A percentile compares a stretch with the other conserved stretches of the same genome.
phyloP scores from a whole-genome alignment of 2,888 invertebrate genomes.

The Auanema sp. region DNA sequence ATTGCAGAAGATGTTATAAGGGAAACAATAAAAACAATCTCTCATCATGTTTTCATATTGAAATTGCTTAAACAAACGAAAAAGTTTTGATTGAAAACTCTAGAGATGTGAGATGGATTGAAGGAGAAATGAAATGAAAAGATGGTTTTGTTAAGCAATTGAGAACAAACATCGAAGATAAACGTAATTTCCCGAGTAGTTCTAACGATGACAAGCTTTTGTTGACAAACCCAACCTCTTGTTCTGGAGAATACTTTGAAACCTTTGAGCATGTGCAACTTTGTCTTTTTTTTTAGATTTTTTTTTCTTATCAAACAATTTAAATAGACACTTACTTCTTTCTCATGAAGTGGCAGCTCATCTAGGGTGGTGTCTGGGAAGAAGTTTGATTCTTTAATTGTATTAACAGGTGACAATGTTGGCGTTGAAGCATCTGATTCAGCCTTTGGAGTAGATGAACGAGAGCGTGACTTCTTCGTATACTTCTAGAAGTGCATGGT shows the following conservation, averaged over 20 bases:
- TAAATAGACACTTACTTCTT: constrained; percentile 13
- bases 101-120: too few relatives aligned
- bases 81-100: too few relatives aligned
- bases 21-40: constrained; percentile 1
- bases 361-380: constrained; percentile 20
- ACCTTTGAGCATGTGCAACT: too few relatives aligned
- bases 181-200: too few relatives aligned
- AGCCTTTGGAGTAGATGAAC: constrained; percentile 27
- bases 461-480: constrained; percentile 10
- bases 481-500: constrained; percentile 7
- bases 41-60: background rate
- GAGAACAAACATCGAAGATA: too few relatives aligned
- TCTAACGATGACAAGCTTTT: too few relatives aligned
- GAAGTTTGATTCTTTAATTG: constrained; percentile 30
- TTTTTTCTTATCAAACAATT: background rate
- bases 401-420: constrained; percentile 39
- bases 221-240: too few relatives aligned
- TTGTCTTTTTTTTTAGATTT: background rate
- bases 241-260: too few relatives aligned
- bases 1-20: background rate
- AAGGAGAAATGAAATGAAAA: too few relatives aligned
- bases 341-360: constrained; percentile 16
- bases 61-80: too few relatives aligned
- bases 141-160: too few relatives aligned
- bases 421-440: constrained; percentile 43